phyloP scores from a whole-genome alignment of 2,888 invertebrate species.

The Stenodera caucasica region DNA sequence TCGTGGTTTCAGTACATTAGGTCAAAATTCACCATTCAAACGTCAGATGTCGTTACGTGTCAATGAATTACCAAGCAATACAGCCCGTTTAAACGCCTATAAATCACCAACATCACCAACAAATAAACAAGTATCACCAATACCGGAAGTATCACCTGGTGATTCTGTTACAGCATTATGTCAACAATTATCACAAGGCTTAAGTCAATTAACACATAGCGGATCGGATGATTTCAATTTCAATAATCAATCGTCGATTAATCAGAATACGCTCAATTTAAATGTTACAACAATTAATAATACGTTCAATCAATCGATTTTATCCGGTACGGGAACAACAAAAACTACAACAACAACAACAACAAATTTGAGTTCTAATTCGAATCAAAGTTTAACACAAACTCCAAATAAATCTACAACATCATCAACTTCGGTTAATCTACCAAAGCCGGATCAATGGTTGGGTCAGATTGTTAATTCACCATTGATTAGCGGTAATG shows the following conservation, averaged over 20 bases:
- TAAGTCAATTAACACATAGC: slow-evolving; percentile 66
- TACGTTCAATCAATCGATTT: slow-evolving; percentile 45
- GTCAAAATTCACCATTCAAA: slow-evolving; percentile 88
- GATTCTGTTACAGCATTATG: slow-evolving; percentile 73
- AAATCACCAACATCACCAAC: slow-evolving; percentile 44
- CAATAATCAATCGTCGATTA: slow-evolving; percentile 60
- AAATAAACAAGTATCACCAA: slow-evolving; percentile 67
- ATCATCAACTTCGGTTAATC: slow-evolving; percentile 38
- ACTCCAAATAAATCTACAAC: slow-evolving; percentile 18
- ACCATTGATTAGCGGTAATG: slow-evolving; percentile 48
- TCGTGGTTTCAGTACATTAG: slow-evolving; percentile 80
- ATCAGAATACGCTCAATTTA: slow-evolving; percentile 58
- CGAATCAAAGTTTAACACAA: slow-evolving; percentile 13
- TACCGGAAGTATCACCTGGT: slow-evolving; percentile 74
- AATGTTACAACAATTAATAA: slow-evolving; percentile 50
- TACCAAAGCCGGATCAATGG: slow-evolving; percentile 85
- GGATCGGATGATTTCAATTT: slow-evolving; percentile 62
- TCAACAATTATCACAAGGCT: slow-evolving; percentile 72
- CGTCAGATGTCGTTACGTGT: slow-evolving; percentile 93
- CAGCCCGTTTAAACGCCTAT: slow-evolving; percentile 71
- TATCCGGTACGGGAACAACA: slow-evolving; percentile 37
- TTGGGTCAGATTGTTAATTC: slow-evolving; percentile 71
- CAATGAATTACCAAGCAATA: slow-evolving; percentile 92
- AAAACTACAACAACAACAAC: slow-evolving; percentile 37
- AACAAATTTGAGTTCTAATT: slow-evolving; percentile 25